These are phyloP conservation scores for Oophaga pumilio DNA, from an alignment of 2,113 vertebrate species.

Conservation along the genomic window DNA sequence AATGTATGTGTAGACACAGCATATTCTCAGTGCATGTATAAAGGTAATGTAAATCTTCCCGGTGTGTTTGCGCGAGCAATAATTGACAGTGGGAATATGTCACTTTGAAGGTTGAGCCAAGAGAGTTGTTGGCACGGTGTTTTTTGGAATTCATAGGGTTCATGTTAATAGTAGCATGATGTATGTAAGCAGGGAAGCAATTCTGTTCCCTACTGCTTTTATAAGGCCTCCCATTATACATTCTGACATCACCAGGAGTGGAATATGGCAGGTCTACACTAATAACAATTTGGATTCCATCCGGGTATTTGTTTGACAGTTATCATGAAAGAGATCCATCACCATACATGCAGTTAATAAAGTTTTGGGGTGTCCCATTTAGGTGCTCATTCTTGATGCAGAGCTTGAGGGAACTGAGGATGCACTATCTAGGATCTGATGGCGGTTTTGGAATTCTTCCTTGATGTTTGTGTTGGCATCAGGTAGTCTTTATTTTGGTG, in stretches of 20 bases:
- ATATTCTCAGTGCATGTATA: background rate
- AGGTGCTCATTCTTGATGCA: conserved; percentile 36
- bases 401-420: background rate
- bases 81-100: background rate
- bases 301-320: background rate
- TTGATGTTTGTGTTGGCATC: conserved; percentile 49
- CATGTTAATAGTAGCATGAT: background rate
- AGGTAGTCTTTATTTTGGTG: conserved; percentile 41
- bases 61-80: background rate
- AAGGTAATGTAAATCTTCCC: background rate
- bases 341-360: conserved; percentile 2
- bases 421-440: conserved; percentile 12
- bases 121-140: background rate
- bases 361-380: conserved; percentile 12
- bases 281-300: background rate
- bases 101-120: background rate
- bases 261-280: background rate
- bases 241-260: background rate
- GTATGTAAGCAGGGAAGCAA: background rate
- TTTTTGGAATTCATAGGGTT: background rate
- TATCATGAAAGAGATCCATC: background rate
- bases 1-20: background rate
- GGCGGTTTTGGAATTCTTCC: conserved; percentile 32
- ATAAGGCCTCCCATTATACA: background rate
- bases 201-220: background rate